These are phyloP conservation scores for Fratercula arctica DNA, from an alignment of 2,797 vertebrate species.

Conservation along the genomic window DNA sequence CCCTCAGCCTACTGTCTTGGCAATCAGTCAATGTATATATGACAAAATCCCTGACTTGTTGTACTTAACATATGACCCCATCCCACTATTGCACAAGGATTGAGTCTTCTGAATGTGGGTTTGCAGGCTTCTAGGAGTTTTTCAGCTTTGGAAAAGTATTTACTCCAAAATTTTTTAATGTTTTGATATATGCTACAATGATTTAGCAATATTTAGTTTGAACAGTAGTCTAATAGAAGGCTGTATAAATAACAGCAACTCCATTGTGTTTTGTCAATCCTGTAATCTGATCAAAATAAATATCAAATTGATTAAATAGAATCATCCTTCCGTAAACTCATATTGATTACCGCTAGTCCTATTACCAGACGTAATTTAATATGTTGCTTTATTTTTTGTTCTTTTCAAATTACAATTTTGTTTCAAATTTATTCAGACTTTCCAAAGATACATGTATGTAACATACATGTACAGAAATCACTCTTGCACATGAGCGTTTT, in stretches of 20 bases:
- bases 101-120: fast-evolving
- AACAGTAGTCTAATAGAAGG: not conserved
- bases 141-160: not conserved
- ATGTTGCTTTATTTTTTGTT: not conserved
- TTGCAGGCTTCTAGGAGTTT: not conserved
- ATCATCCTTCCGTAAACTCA: not conserved
- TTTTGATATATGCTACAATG: not conserved
- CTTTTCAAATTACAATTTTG: not conserved
- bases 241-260: not conserved
- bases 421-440: not conserved
- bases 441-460: not conserved
- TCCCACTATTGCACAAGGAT: not conserved
- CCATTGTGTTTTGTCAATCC: not conserved
- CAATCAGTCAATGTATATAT: not conserved
- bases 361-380: not conserved
- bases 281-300: not conserved
- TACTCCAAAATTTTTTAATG: not conserved
- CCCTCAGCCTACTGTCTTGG: not conserved
- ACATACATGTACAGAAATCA: not conserved
- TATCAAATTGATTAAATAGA: not conserved
- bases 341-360: not conserved
- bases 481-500: not conserved
- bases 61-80: not conserved
- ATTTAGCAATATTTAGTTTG: not conserved
- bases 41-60: not conserved